A percentile compares a stretch with the other conserved stretches of the same genome.
phyloP scores from a whole-genome alignment of 1,140 invertebrate genomes.

The Steinernema feltiae region DNA sequence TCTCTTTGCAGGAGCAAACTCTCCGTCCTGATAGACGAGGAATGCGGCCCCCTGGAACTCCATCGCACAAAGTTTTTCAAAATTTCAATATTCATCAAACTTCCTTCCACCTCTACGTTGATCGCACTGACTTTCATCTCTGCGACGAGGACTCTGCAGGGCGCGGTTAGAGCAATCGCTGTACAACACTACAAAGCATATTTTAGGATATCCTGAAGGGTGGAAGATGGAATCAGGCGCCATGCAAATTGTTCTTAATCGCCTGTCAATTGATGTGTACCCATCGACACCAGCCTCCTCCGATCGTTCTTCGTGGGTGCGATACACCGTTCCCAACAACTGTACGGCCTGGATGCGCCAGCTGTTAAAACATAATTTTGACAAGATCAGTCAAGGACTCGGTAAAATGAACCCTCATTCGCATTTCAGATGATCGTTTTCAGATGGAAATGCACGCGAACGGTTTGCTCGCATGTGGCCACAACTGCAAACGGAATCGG shows the following conservation, averaged over 20 bases:
- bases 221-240: slow-evolving; percentile 74
- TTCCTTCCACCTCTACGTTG: slow-evolving; percentile 89
- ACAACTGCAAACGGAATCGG: slow-evolving; percentile 78
- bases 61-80: slow-evolving; percentile 69
- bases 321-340: slow-evolving; percentile 41
- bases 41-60: slow-evolving; percentile 12
- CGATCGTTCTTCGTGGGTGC: slow-evolving; percentile 41
- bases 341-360: slow-evolving; percentile 67
- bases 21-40: slow-evolving; percentile 2
- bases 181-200: not conserved
- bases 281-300: slow-evolving; percentile 81
- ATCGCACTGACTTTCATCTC: slow-evolving; percentile 88
- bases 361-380: slow-evolving; percentile 71
- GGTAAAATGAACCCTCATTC: slow-evolving; percentile 51
- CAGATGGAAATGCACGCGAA: slow-evolving; percentile 34
- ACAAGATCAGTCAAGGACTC: not conserved
- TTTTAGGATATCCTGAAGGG: slow-evolving; percentile 48
- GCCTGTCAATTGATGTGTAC: slow-evolving; percentile 88
- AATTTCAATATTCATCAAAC: slow-evolving; percentile 90
- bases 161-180: slow-evolving; percentile 53
- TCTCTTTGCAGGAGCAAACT: slow-evolving; percentile 28
- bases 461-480: slow-evolving; percentile 50
- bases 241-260: slow-evolving; percentile 77
- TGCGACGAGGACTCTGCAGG: slow-evolving; percentile 78
- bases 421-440: slow-evolving; percentile 18